Evolutionary conservation across 2,888 invertebrate species (phyloP).

Genomic region (Cosmia pyralina): DNA sequence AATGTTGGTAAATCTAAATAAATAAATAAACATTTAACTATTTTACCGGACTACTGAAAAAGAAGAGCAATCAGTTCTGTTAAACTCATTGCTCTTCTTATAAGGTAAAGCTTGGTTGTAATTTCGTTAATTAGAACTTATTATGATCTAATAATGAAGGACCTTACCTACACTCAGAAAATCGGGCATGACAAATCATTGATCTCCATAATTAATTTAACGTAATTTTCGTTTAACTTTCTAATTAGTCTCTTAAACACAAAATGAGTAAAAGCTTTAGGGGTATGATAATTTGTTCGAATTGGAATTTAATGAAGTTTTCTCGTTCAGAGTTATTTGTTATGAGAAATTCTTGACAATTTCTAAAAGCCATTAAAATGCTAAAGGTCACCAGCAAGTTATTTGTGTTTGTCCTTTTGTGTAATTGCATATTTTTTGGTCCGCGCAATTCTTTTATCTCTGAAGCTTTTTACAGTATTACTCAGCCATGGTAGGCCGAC

Average conservation of each 20-base stretch:
- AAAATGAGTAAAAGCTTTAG: conserved; percentile 47
- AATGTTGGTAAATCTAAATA: too few species aligned
- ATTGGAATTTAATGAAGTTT: conserved; percentile 58
- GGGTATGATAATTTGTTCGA: conserved; percentile 57
- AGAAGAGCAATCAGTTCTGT: too few species aligned
- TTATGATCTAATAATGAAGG: neutral
- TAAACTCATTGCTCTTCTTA: neutral
- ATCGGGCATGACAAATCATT: neutral
- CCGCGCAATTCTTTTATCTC: conserved; percentile 42
- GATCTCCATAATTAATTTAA: conserved; percentile 27
- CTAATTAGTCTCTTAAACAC: conserved; percentile 48
- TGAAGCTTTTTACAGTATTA: conserved; percentile 38
- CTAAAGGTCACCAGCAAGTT: conserved; percentile 33
- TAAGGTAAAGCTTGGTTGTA: neutral
- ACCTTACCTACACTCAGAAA: neutral
- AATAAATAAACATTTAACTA: too few species aligned
- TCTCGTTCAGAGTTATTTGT: conserved; percentile 47
- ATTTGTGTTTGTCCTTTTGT: conserved; percentile 53
- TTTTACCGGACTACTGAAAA: too few species aligned
- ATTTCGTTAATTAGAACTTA: neutral
- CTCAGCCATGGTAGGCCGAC: conserved; percentile 20
- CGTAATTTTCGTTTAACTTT: conserved; percentile 31
- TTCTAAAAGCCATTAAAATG: conserved; percentile 49
- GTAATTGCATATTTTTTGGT: conserved; percentile 55
- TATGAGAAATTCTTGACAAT: conserved; percentile 49